Percentiles rank a stretch among this genome's conserved stretches.
Evolutionary conservation across 2,113 vertebrate genomes (phyloP).

Genomic region (Galbula dea): DNA sequence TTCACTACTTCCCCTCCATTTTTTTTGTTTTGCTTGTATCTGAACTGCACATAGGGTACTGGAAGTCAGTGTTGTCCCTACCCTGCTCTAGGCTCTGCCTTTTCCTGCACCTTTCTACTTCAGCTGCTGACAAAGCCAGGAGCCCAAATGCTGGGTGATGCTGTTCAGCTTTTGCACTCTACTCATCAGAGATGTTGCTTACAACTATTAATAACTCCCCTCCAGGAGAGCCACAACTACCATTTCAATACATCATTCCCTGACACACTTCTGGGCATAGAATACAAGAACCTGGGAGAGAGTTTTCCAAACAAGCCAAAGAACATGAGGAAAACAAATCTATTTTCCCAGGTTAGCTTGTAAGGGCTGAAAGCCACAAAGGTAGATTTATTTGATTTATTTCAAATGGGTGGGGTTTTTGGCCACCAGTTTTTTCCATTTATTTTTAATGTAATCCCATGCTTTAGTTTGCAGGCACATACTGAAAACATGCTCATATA

Average conservation of each 20-base stretch:
- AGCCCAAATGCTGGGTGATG: neutral
- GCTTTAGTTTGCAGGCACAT: conserved; percentile 35
- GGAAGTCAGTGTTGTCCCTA: neutral
- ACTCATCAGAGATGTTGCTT: neutral
- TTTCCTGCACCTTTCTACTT: neutral
- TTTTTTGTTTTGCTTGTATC: neutral
- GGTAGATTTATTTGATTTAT: neutral
- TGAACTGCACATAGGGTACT: neutral
- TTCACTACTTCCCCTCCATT: neutral
- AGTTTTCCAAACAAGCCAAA: conserved; percentile 7
- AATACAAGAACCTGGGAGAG: neutral
- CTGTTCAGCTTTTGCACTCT: neutral
- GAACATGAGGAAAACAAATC: neutral
- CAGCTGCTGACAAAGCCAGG: neutral
- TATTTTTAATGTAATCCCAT: conserved; percentile 41
- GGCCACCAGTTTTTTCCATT: neutral
- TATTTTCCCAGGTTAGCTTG: neutral
- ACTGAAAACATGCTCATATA: conserved; percentile 43
- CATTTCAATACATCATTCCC: neutral
- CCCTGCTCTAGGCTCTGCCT: neutral
- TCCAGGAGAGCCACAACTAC: neutral
- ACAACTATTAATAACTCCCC: neutral
- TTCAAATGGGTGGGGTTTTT: too few relatives aligned
- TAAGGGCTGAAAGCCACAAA: neutral
- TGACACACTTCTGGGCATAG: neutral